Evolutionary conservation across 2,888 invertebrate genomes (phyloP).

Genomic region (Acronicta psi): DNA sequence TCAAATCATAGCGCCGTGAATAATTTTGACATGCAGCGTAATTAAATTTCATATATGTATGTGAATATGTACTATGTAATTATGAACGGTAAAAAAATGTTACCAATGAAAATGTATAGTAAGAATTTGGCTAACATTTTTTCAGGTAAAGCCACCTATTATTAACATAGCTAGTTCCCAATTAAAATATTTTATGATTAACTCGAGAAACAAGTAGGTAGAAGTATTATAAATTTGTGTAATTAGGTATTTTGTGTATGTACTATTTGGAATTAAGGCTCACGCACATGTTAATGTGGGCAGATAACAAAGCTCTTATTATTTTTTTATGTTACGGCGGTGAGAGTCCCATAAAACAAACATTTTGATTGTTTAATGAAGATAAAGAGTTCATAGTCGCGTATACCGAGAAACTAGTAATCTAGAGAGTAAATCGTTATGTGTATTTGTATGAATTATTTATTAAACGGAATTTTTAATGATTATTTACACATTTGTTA

Average conservation of each 20-base stretch:
- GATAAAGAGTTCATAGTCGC: constrained; percentile 39
- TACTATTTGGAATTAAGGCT: constrained; percentile 41
- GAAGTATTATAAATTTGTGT: constrained; percentile 56
- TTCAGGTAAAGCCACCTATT: constrained; percentile 50
- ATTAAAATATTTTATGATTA: constrained; percentile 58
- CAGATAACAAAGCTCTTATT: constrained; percentile 37
- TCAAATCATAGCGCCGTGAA: constrained; percentile 66
- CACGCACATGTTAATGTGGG: constrained; percentile 36
- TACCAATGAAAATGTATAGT: constrained; percentile 50
- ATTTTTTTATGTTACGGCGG: constrained; percentile 30
- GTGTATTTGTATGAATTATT: not conserved
- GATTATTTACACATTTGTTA: no score
- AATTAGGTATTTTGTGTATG: constrained; percentile 54
- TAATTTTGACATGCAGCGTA: constrained; percentile 66
- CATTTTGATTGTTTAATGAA: constrained; percentile 32
- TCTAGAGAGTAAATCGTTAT: constrained; percentile 13
- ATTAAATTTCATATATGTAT: constrained; percentile 67
- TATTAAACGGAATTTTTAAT: no score
- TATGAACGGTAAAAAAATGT: constrained; percentile 56
- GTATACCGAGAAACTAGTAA: constrained; percentile 33
- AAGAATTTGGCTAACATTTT: constrained; percentile 60
- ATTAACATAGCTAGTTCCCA: constrained; percentile 61
- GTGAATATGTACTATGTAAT: constrained; percentile 45
- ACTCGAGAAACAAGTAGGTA: constrained; percentile 42
- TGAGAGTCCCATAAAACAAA: constrained; percentile 33